Evolutionary conservation across 2,888 invertebrate genomes (phyloP).

Genomic region (Caenorhabditis sulstoni): DNA sequence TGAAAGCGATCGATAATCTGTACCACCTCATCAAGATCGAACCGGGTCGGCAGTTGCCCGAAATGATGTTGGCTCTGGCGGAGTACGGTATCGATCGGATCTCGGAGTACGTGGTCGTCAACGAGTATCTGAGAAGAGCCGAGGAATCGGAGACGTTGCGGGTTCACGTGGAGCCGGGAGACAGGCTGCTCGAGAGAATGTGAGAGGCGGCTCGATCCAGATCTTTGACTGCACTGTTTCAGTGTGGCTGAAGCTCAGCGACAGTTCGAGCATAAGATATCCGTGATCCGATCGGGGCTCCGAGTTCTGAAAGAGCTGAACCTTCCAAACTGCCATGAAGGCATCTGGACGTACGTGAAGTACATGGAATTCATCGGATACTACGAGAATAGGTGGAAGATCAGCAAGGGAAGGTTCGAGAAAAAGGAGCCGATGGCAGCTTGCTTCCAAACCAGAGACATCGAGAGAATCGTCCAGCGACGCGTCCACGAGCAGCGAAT

Average conservation of each 20-base stretch:
- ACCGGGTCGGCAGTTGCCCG: neutral
- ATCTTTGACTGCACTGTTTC: too few species aligned
- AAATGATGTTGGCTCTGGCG: neutral
- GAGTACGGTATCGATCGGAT: neutral
- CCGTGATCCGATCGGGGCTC: neutral
- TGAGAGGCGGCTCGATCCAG: neutral
- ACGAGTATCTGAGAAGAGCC: neutral
- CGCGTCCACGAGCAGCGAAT: neutral
- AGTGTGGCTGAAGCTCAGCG: neutral
- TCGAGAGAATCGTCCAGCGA: slow-evolving; percentile 1
- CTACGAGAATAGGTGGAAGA: neutral
- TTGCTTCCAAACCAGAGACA: slow-evolving; percentile 7
- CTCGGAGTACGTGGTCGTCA: neutral
- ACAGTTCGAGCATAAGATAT: neutral
- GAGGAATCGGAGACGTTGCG: neutral
- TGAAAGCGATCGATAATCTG: slow-evolving; percentile 1
- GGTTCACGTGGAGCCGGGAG: neutral
- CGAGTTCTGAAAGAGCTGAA: neutral
- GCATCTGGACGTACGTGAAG: slow-evolving; percentile 9
- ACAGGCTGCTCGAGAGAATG: neutral
- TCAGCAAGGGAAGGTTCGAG: slow-evolving; percentile 8
- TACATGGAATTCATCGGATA: slow-evolving; percentile 8
- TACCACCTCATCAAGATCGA: neutral
- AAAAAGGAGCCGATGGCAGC: neutral
- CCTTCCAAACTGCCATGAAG: neutral